These are phyloP conservation scores for Thalassoma bifasciatum DNA, from an alignment of 2,113 vertebrate species.

Conservation along the genomic window DNA sequence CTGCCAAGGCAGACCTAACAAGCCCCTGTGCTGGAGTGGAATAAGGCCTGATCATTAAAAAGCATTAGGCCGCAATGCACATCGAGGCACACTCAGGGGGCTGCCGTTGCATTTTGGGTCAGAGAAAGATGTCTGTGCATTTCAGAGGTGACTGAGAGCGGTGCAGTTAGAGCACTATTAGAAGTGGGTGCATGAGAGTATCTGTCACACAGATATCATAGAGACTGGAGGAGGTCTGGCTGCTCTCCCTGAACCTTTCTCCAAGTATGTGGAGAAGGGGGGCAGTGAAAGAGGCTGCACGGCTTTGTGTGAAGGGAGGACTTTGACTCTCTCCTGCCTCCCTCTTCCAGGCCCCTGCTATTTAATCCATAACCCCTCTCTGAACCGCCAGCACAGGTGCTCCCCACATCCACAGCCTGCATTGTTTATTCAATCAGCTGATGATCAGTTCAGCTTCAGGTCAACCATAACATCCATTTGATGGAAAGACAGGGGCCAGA, in stretches of 20 bases:
- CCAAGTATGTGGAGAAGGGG: constrained; percentile 56
- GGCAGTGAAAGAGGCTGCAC: constrained; percentile 44
- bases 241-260: constrained; percentile 50
- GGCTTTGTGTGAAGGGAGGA: constrained; percentile 50
- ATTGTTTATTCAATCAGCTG: constrained; percentile 73
- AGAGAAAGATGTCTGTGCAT: constrained; percentile 21
- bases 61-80: constrained; percentile 62
- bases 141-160: constrained; percentile 35
- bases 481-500: constrained; percentile 39
- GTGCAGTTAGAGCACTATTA: constrained; percentile 21
- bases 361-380: constrained; percentile 64
- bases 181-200: constrained; percentile 8
- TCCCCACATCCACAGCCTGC: constrained; percentile 37
- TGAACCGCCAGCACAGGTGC: constrained; percentile 68
- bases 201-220: constrained; percentile 45
- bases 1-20: constrained; percentile 78
- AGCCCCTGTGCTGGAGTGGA: constrained; percentile 61
- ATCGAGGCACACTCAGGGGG: constrained; percentile 60
- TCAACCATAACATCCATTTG: constrained; percentile 50
- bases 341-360: constrained; percentile 48
- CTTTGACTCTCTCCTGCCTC: constrained; percentile 46
- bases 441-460: constrained; percentile 62
- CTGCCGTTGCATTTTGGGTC: constrained; percentile 18
- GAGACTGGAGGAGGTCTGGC: constrained; percentile 50
- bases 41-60: constrained; percentile 77